A percentile compares a stretch with the other conserved stretches of the same genome.
phyloP scores from a whole-genome alignment of 2,888 invertebrate species.

The Apomyelois bistriatella region DNA sequence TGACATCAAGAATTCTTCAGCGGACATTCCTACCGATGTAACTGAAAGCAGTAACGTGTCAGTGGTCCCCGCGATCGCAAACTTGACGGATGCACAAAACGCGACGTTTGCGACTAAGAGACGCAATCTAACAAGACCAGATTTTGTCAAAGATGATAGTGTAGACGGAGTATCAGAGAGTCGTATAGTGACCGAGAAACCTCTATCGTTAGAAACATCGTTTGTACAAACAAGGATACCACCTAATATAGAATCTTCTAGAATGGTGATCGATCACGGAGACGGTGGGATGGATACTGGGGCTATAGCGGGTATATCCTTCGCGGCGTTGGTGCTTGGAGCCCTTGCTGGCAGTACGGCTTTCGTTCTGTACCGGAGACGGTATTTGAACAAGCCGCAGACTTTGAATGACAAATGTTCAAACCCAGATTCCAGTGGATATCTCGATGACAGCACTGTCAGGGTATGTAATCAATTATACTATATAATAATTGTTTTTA shows the following conservation, averaged over 20 bases:
- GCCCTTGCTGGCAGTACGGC: conserved; percentile 83
- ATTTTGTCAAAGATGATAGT: conserved; percentile 56
- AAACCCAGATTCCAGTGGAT: conserved; percentile 92
- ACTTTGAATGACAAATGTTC: conserved; percentile 90
- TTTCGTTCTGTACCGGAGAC: conserved; percentile 84
- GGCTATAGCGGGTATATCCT: conserved; percentile 84
- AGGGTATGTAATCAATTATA: conserved; percentile 79
- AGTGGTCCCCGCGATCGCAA: conserved; percentile 29
- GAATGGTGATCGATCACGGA: conserved; percentile 55
- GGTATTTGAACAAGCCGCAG: conserved; percentile 90
- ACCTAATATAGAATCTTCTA: conserved; percentile 63
- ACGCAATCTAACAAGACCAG: conserved; percentile 57
- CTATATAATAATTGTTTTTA: not conserved
- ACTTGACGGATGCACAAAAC: conserved; percentile 52
- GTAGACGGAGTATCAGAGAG: conserved; percentile 57
- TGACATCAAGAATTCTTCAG: conserved; percentile 30
- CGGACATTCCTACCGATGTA: conserved; percentile 22
- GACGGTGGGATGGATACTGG: conserved; percentile 77
- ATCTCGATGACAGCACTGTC: conserved; percentile 92
- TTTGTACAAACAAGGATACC: conserved; percentile 65
- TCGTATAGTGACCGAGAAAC: conserved; percentile 68
- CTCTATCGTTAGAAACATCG: conserved; percentile 66
- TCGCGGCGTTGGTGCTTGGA: conserved; percentile 82
- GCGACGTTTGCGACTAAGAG: conserved; percentile 48
- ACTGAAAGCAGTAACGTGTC: conserved; percentile 36